Evolutionary conservation across 1,140 invertebrate species (phyloP).

Genomic region (Odontomachus brunneus): DNA sequence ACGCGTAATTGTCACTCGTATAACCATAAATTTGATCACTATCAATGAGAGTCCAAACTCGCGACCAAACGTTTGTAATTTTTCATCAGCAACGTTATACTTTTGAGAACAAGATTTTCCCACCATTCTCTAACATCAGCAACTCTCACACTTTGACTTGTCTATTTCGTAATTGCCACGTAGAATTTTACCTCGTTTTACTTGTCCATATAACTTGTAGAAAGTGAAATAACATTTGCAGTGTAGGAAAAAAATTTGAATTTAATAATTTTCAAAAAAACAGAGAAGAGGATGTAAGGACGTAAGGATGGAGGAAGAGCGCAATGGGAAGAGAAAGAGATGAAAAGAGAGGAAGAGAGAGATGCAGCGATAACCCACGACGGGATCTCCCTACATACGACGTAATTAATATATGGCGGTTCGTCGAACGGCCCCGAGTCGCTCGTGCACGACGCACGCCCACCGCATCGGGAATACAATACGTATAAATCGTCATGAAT

Average conservation of each 20-base stretch:
- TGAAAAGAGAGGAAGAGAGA: not conserved
- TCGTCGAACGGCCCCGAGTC: constrained; percentile 49
- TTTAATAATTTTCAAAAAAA: not conserved
- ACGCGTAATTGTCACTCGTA: too few relatives aligned
- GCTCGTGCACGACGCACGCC: constrained; percentile 69
- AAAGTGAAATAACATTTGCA: not conserved
- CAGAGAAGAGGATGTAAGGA: not conserved
- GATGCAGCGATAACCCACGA: constrained; percentile 4
- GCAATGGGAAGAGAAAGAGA: not conserved
- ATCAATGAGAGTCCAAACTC: too few relatives aligned
- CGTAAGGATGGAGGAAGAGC: not conserved
- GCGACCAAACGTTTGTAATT: too few relatives aligned
- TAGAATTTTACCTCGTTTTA: too few relatives aligned
- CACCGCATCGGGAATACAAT: constrained; percentile 76
- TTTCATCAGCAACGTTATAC: too few relatives aligned
- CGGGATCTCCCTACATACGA: not conserved
- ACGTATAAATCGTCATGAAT: constrained; percentile 80
- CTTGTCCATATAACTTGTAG: not conserved
- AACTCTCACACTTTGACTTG: too few relatives aligned
- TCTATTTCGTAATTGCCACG: too few relatives aligned
- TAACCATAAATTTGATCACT: too few relatives aligned
- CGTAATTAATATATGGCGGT: constrained; percentile 69
- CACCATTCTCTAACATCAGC: too few relatives aligned
- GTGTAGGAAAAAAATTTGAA: not conserved
- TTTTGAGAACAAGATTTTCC: too few relatives aligned